Percentiles rank a stretch among this genome's conserved stretches.
Conservation (phyloP, 2,797 vertebrate genomes). For the Oreortyx pictus region DNA sequence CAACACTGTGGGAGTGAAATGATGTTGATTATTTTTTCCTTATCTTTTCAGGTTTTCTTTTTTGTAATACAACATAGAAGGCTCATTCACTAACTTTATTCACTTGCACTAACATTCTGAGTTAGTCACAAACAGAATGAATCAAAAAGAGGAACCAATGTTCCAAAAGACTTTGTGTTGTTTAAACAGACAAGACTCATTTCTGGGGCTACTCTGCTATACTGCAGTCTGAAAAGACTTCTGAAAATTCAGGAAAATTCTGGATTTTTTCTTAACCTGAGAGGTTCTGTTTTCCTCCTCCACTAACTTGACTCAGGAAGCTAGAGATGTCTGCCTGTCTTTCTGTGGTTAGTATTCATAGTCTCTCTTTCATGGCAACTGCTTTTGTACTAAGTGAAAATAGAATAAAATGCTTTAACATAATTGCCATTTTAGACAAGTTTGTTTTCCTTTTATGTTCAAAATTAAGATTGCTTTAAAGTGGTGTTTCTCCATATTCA, state of each 20-base stretch:
- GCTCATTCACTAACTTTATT: not conserved
- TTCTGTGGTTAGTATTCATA: not conserved
- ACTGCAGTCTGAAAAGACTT: not conserved
- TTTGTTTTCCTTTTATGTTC: slow-evolving; percentile 40
- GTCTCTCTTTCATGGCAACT: not conserved
- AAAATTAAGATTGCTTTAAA: slow-evolving; percentile 61
- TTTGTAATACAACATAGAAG: not conserved
- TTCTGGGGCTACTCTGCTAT: not conserved
- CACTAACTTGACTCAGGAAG: not conserved
- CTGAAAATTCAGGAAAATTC: not conserved
- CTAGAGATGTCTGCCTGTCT: not conserved
- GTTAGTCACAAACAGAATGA: not conserved
- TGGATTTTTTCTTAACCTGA: not conserved
- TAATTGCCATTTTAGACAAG: slow-evolving; percentile 29
- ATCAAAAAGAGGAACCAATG: not conserved
- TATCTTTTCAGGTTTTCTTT: not conserved
- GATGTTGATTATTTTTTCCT: accelerated
- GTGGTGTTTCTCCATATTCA: slow-evolving; percentile 37
- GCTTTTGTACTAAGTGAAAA: slow-evolving; percentile 8
- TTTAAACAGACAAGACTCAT: not conserved
- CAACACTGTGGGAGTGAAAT: not conserved
- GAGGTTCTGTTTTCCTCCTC: not conserved
- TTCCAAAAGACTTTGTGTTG: not conserved
- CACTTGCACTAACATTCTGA: not conserved
- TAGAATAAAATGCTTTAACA: slow-evolving; percentile 7